Base-by-base conservation (phyloP, 2,113 vertebrate genomes). In the Caretta caretta region DNA sequence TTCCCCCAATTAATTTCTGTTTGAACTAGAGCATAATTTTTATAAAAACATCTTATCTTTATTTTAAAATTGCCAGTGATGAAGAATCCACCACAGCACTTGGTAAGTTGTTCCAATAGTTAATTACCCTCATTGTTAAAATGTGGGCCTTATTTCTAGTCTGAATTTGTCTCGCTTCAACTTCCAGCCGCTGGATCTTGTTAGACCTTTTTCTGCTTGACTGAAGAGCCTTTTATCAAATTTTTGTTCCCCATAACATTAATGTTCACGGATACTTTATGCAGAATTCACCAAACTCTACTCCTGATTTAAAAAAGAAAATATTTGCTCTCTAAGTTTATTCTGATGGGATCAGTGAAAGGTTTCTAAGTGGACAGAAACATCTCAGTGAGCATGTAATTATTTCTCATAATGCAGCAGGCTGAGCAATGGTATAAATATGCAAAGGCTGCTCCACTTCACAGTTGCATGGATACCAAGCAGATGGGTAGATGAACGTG, bases 361-460 rank as follows among this genome's bases (percentile, higher is more conserved):
- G 94, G 65, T 92, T 97, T 92, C 96, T 97, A 96, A 97, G 94
- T 87, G 93, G 94, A 96, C 85, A 97, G 93, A 92, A 83, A 92
- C 10, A 83, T 97, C 96, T 96, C 96, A 97, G 85, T 94, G 96
- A 97, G 98, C 3, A 0, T 94, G 92, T 97, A 87, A 95, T 98
- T 94, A 57, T 89, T 90, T 89, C 96, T 97, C 72, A 91, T 54
- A 94, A 75, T 56, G 90, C 93, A 35, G 49, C 94, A 95, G 93
- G 90, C 92, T 97, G 87, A 97, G 92, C 80, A 92, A 95, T 90
- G 83, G 81, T 94, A 95, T 97, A 97, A 98, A 98, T 98, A 97
- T 97, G 92, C 96, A 97, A 96, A 97, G 90, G 83, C 92, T 90
- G 90, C 85, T 98, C 90, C 94, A 72, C 96, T 98, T 97, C 35